A percentile compares a stretch with the other conserved stretches of the same genome.
Evolutionary conservation across 2,888 invertebrate genomes (phyloP).

Genomic region (Hyposoter dolosus): DNA sequence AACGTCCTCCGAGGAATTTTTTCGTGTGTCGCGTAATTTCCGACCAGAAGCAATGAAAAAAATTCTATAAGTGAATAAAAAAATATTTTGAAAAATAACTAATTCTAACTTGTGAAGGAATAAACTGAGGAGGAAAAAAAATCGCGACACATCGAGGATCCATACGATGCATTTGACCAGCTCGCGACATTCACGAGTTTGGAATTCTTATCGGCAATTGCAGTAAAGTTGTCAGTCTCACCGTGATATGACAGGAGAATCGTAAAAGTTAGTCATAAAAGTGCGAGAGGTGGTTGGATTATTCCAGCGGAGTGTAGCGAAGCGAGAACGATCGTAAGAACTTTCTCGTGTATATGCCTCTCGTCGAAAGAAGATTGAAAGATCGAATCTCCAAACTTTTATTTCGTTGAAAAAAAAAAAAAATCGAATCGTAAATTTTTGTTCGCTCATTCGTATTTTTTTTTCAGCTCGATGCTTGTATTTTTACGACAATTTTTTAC

Average conservation of each 20-base stretch:
- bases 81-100: background rate
- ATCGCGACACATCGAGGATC: slow-evolving; percentile 11
- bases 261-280: slow-evolving; percentile 26
- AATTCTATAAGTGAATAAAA: too few relatives aligned
- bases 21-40: too few relatives aligned
- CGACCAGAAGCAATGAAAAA: too few relatives aligned
- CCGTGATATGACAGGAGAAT: slow-evolving; percentile 12
- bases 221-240: slow-evolving; percentile 13
- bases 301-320: slow-evolving; percentile 7
- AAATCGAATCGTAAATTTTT: background rate
- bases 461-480: background rate
- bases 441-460: slow-evolving; percentile 6
- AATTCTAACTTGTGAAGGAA: background rate
- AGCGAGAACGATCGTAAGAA: slow-evolving; percentile 19
- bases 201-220: slow-evolving; percentile 20
- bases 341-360: slow-evolving; percentile 2
- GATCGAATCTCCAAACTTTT: slow-evolving; percentile 19
- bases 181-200: slow-evolving; percentile 14
- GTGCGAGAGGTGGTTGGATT: slow-evolving; percentile 15
- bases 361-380: slow-evolving; percentile 24
- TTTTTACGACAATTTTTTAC: slow-evolving; percentile 6
- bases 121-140: background rate
- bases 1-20: too few relatives aligned
- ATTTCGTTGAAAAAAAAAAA: slow-evolving; percentile 19
- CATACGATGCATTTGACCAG: slow-evolving; percentile 18